A percentile compares a stretch with the other conserved stretches of the same genome.
Conservation (phyloP, 2,888 invertebrate genomes). For the Prosopocoilus inquinatus region DNA sequence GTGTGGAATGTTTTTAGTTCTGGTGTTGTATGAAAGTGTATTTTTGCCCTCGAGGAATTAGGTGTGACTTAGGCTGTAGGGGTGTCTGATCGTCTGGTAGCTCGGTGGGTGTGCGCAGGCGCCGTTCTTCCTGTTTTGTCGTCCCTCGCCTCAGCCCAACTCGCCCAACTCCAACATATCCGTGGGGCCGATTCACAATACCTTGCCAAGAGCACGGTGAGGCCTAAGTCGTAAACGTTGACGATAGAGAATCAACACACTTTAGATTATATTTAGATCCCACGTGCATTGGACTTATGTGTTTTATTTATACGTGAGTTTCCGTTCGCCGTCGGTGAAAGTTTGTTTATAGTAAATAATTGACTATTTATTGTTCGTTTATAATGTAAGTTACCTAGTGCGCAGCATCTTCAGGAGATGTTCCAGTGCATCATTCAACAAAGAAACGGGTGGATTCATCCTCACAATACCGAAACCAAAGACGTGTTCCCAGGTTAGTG, state of each 20-base stretch:
- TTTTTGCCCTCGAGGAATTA: conserved; percentile 18
- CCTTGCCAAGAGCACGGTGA: conserved; percentile 6
- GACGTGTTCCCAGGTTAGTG: conserved; percentile 72
- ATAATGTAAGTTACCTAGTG: conserved; percentile 23
- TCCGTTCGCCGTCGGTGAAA: conserved; percentile 19
- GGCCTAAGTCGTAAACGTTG: conserved; percentile 7
- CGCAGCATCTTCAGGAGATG: conserved; percentile 53
- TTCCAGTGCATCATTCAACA: conserved; percentile 83
- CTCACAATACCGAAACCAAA: conserved; percentile 67
- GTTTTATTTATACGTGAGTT: conserved; percentile 27
- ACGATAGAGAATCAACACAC: conserved; percentile 10
- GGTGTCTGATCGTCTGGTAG: conserved; percentile 25
- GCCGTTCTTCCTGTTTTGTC: conserved; percentile 14
- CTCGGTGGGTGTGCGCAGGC: conserved; percentile 23
- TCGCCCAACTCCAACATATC: conserved; percentile 18
- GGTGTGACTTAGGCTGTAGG: conserved; percentile 27
- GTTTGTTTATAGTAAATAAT: conserved; percentile 17
- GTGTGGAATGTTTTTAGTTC: conserved; percentile 2
- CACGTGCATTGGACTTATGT: conserved; percentile 26
- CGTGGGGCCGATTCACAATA: conserved; percentile 12
- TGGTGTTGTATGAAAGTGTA: not conserved
- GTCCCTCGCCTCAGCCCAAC: conserved; percentile 21
- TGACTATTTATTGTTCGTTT: conserved; percentile 8
- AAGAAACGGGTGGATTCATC: conserved; percentile 72
- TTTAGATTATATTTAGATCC: conserved; percentile 28